phyloP scores from a whole-genome alignment of 2,113 vertebrate genomes.

The Passer domesticus region DNA sequence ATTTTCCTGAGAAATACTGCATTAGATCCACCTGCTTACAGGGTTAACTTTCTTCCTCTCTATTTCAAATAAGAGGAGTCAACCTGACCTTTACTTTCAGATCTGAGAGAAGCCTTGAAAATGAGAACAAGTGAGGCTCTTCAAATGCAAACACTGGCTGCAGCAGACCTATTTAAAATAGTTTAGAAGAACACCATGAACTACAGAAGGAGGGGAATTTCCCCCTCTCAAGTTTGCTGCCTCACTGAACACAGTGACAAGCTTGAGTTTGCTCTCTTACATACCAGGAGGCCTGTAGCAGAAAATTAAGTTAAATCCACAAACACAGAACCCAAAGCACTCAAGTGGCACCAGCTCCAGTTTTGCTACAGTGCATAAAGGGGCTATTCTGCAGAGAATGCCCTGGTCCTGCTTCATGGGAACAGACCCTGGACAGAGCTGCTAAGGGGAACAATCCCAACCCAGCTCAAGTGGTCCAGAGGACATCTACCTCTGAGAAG shows the following conservation, averaged over 20 bases:
- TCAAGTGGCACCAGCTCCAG: background rate
- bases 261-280: conserved; percentile 59
- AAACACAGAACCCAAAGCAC: background rate
- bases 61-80: conserved; percentile 44
- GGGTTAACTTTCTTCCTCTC: conserved; percentile 31
- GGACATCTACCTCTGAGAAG: background rate
- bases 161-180: conserved; percentile 60
- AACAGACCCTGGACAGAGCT: background rate
- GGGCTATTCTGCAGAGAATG: background rate
- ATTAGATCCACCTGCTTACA: background rate
- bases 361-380: background rate
- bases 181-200: conserved; percentile 52
- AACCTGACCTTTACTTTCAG: conserved; percentile 48
- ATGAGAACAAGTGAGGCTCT: conserved; percentile 5
- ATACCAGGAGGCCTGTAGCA: conserved; percentile 34
- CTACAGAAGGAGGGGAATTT: conserved; percentile 7
- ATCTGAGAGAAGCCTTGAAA: conserved; percentile 56
- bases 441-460: background rate
- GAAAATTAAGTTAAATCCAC: conserved; percentile 45
- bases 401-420: background rate
- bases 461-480: background rate
- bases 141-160: conserved; percentile 52
- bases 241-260: conserved; percentile 36
- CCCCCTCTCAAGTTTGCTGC: conserved; percentile 15
- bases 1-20: background rate